Conservation (phyloP, 1,140 invertebrate genomes). For the Monomorium pharaonis region DNA sequence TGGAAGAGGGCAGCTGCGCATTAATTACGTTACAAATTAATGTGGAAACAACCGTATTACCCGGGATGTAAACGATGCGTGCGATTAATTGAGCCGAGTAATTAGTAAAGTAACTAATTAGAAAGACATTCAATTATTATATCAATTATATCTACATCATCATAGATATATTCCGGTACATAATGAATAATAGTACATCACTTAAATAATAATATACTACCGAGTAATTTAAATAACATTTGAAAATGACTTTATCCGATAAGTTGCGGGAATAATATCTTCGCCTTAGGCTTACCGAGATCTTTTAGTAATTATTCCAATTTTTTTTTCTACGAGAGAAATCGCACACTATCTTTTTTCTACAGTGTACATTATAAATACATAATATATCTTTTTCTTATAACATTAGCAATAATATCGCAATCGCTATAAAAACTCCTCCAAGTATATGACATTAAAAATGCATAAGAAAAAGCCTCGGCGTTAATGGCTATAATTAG, state of each 20-base stretch:
- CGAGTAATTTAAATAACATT: not conserved
- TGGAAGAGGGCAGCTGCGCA: not conserved
- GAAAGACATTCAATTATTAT: conserved; percentile 21
- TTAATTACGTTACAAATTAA: conserved; percentile 43
- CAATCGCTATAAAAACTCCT: not conserved
- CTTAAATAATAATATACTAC: not conserved
- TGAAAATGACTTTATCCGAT: not conserved
- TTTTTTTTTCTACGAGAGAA: not conserved
- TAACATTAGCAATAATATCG: conserved; percentile 12
- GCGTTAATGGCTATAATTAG: conserved; percentile 26
- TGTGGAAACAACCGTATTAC: not conserved
- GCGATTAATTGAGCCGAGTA: conserved; percentile 14
- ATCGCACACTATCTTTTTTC: not conserved
- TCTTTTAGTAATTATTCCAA: not conserved
- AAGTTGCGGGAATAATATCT: not conserved
- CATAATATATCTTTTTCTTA: not conserved
- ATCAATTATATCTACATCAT: not conserved
- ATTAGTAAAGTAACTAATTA: conserved; percentile 7
- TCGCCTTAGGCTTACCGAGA: not conserved
- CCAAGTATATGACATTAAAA: conserved; percentile 10
- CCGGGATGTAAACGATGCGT: not conserved
- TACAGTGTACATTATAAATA: conserved; percentile 4
- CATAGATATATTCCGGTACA: not conserved
- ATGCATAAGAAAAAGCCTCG: conserved; percentile 19
- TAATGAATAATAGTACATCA: not conserved